Evolutionary conservation across 2,888 invertebrate species (phyloP), one percentile per base, ranked within the genome.

Genomic region (Idaea biselata): DNA sequence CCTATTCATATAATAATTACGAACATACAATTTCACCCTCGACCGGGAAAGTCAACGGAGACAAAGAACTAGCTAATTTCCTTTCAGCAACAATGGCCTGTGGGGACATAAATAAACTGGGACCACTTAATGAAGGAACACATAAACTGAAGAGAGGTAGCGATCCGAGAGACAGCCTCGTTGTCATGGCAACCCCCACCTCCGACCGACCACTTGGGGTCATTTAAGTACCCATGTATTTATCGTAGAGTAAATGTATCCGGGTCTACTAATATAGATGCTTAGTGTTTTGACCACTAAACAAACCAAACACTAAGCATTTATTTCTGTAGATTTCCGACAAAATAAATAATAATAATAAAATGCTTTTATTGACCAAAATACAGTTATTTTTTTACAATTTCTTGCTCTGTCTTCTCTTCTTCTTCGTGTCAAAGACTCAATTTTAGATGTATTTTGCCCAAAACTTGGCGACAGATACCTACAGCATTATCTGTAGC

Each of bases 31-130:
- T 63, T 64, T 61, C 76, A 71, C 73, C 68, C 71, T 60, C 60
- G 60, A 75, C 72, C 18, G 79, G 87, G 84, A 70, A 77, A 84
- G 81, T 89, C 88, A 87, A 84, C 86, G 74, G 75, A 86, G 87
- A 89, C 86, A 89, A 87, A 86, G 82, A 82, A 80, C 84, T 82
- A 80, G 80, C 84, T 87, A 86, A 87, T 86, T 80, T 81, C 83
- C 82, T 83, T 75, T 77, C 79, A 77, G 81, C 77, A 79, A 87
- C 86, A 88, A 89, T 82, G 79, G 83, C 84, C 84, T 76, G 73
- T 78, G 83, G 87, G 84, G 87, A 85, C 85, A 88, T 89, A 89
- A 89, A 88, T 88, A 89, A 85, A 80, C 81, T 78, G 83, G 80
- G 79, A 83, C 82, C 88, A 85, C 88, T 89, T 89, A 89, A 89